Conservation (phyloP, 2,888 invertebrate genomes). For the Desoria tigrina region DNA sequence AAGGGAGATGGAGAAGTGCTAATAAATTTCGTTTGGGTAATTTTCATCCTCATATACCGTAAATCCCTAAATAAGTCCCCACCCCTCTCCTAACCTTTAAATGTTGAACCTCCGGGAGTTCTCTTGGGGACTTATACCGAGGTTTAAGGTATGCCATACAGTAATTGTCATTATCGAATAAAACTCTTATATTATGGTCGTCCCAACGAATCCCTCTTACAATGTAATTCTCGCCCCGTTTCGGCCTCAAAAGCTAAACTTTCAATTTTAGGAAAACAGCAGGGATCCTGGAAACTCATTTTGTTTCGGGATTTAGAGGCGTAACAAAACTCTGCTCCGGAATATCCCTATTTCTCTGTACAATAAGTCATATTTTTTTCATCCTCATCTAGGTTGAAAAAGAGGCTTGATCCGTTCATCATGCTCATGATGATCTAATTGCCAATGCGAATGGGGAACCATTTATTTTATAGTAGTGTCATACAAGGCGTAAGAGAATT, state of each 20-base stretch:
- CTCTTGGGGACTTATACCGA: no score
- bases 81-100: no score
- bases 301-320: slow-evolving; percentile 13
- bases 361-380: not conserved
- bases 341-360: no score
- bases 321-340: not conserved
- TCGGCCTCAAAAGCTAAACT: slow-evolving; percentile 19
- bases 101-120: no score
- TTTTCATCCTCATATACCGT: slow-evolving; percentile 10
- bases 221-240: slow-evolving; percentile 2
- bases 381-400: no score
- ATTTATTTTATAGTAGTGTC: no score
- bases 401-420: no score
- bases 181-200: slow-evolving; percentile 4
- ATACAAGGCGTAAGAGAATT: no score
- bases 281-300: slow-evolving; percentile 26
- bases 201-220: not conserved
- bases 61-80: not conserved
- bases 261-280: slow-evolving; percentile 33
- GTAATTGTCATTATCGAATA: slow-evolving; percentile 4
- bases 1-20: slow-evolving; percentile 21
- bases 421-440: slow-evolving; percentile 8
- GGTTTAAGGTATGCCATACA: no score
- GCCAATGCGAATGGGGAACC: slow-evolving; percentile 9
- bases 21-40: slow-evolving; percentile 26